A percentile compares a stretch with the other conserved stretches of the same genome.
Conservation (phyloP, 2,888 invertebrate genomes). For the Lapara coniferarum region DNA sequence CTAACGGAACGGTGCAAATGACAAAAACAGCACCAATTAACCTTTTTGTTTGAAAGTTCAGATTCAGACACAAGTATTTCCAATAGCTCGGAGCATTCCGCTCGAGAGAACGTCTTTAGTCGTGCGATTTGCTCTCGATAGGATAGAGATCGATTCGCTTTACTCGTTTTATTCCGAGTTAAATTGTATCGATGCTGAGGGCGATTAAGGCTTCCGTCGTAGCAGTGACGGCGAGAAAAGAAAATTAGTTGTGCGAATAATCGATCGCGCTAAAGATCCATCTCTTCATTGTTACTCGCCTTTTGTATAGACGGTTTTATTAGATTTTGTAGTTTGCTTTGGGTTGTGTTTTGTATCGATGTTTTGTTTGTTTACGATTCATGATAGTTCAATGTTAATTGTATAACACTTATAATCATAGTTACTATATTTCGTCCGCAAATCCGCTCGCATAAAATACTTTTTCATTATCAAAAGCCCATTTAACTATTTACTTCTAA, state of each 20-base stretch:
- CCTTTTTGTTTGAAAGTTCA: constrained; percentile 64
- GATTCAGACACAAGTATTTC: constrained; percentile 71
- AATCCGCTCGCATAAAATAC: no score
- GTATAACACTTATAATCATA: no score
- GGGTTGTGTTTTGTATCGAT: not conserved
- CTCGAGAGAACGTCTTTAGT: constrained; percentile 74
- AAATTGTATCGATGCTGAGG: constrained; percentile 78
- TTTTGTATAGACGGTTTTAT: constrained; percentile 12
- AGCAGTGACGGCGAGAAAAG: constrained; percentile 54
- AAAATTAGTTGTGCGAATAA: constrained; percentile 61
- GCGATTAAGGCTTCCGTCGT: constrained; percentile 75
- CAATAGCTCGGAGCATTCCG: constrained; percentile 71
- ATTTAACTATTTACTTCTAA: no score
- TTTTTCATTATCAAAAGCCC: no score
- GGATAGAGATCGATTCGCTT: constrained; percentile 76
- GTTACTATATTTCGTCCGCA: no score
- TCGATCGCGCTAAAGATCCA: constrained; percentile 31
- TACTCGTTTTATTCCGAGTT: constrained; percentile 78
- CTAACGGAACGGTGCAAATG: constrained; percentile 62
- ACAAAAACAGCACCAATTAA: constrained; percentile 80
- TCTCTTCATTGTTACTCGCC: not conserved
- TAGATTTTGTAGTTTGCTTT: constrained; percentile 1
- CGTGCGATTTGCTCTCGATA: constrained; percentile 78
- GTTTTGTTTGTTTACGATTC: not conserved
- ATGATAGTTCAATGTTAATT: not conserved